These are phyloP conservation scores for Nephotettix cincticeps DNA, from an alignment of 1,140 invertebrate species.

Conservation along the genomic window DNA sequence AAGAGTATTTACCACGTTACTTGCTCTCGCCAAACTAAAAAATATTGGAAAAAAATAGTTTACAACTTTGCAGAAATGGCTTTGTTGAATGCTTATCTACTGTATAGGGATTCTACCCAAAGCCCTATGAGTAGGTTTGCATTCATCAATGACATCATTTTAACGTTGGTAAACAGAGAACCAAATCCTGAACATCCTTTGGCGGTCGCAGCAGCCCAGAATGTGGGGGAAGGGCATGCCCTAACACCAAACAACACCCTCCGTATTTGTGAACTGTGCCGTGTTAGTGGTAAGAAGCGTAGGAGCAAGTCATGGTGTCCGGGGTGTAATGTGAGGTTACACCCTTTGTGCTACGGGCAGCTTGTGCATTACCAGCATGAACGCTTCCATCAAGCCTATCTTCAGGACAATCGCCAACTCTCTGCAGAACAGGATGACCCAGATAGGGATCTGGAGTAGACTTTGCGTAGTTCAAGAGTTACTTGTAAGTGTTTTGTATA, in stretches of 20 bases:
- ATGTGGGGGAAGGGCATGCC: neutral
- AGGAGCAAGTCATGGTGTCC: too few relatives aligned
- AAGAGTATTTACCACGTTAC: constrained; percentile 20
- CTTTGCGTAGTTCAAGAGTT: too few relatives aligned
- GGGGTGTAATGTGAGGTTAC: too few relatives aligned
- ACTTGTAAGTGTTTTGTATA: too few relatives aligned
- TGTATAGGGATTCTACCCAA: neutral
- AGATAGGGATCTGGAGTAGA: too few relatives aligned
- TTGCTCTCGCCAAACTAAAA: constrained; percentile 12
- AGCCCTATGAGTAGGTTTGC: constrained; percentile 26
- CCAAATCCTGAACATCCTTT: neutral
- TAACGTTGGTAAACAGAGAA: neutral
- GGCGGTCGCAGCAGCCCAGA: neutral
- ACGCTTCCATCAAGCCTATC: too few relatives aligned
- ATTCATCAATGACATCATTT: neutral
- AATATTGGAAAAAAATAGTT: constrained; percentile 24
- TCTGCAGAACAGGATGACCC: too few relatives aligned
- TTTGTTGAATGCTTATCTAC: constrained; percentile 18
- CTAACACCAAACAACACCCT: neutral
- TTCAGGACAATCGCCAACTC: too few relatives aligned
- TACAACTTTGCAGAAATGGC: constrained; percentile 24
- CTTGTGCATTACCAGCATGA: too few relatives aligned
- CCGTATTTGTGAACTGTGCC: too few relatives aligned
- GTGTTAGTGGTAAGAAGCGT: too few relatives aligned
- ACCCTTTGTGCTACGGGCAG: too few relatives aligned